These are phyloP conservation scores for Hippocampus guttulatus DNA, from an alignment of 2,113 vertebrate species.

Conservation along the genomic window DNA sequence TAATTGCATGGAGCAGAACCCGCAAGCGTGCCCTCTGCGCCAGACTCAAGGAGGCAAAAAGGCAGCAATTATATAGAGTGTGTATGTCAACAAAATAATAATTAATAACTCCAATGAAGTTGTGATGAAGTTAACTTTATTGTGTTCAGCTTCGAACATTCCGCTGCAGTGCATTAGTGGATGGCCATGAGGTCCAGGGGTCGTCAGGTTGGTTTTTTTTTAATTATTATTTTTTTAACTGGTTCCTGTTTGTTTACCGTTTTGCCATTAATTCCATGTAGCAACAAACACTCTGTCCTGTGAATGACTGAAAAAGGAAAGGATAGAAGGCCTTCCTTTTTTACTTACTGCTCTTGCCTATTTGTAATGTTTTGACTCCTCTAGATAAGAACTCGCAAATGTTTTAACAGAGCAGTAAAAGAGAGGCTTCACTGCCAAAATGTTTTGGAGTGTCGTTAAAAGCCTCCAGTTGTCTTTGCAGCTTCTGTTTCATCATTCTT, in stretches of 20 bases:
- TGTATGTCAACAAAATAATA: neutral
- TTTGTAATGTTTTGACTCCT: conserved; percentile 47
- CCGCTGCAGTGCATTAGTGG: neutral
- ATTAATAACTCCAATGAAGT: neutral
- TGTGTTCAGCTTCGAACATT: neutral
- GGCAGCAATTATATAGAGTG: neutral
- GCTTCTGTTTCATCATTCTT: conserved; percentile 36
- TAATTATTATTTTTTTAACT: no score
- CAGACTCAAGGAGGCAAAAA: conserved; percentile 20
- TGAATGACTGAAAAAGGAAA: conserved; percentile 14
- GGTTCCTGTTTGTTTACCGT: neutral
- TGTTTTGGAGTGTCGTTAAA: conserved; percentile 47
- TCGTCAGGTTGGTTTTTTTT: neutral
- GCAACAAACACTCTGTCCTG: conserved; percentile 25
- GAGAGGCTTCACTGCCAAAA: conserved; percentile 35
- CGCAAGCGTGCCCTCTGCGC: conserved; percentile 11
- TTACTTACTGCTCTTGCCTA: conserved; percentile 31
- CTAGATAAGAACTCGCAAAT: conserved; percentile 50
- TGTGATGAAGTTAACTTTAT: conserved; percentile 3
- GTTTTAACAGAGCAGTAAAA: conserved; percentile 54
- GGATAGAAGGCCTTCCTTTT: conserved; percentile 35
- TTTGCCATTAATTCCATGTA: conserved; percentile 45
- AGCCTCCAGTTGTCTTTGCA: conserved; percentile 30
- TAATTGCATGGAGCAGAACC: conserved; percentile 48
- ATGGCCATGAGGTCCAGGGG: neutral